Base-by-base conservation (phyloP, 2,797 vertebrate genomes). In the Moxostoma hubbsi region DNA sequence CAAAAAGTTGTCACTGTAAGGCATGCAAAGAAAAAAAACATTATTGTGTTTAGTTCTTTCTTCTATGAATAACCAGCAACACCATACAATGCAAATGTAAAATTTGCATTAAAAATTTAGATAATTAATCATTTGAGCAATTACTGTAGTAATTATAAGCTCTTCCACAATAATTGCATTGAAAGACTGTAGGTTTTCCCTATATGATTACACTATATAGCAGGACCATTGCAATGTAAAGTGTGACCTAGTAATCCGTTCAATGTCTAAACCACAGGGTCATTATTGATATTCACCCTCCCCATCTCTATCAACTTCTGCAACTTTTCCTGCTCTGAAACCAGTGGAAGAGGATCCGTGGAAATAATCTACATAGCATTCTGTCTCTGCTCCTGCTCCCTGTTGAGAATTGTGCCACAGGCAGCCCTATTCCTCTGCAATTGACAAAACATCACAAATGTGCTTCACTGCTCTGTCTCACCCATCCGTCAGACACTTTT, bases 371-470 rank as follows among this genome's bases (percentile, higher is more conserved):
- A 62, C 24, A 64, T 64, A 59, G 50, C 36, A 11, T 53, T 67
- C 6, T 66, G n/a, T 58, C 18, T 55, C 59, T 57, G 43, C 67
- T 72, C 24, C 16, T 10, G 18, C 45, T 24, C 67, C 46, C 74
- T 12, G 10, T 58, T 13, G 74, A 67, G 74, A 65, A 53, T 43
- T 64, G 45, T 72, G 73, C 75, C 73, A 81, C 54, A 81, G 24
- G 68, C 67, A 81, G 24, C 46, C 6, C 51, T 12, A 2, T 74
- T 45, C 15, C 36, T 76, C 73, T 59, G 67, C 65, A 71, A 61
- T 46, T 46, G 53, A 59, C 61, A 72, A 81, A 66, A 70, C 80
- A 81, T 77, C 74, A 77, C 46, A 81, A 77, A 65, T 24, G 62
- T 47, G 73, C 80, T 50, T 18, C 54, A 46, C 36, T 18, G 9